A percentile compares a stretch with the other conserved stretches of the same genome.
phyloP scores from a whole-genome alignment of 2,888 invertebrate genomes.

The Drosophila austrosaltans region DNA sequence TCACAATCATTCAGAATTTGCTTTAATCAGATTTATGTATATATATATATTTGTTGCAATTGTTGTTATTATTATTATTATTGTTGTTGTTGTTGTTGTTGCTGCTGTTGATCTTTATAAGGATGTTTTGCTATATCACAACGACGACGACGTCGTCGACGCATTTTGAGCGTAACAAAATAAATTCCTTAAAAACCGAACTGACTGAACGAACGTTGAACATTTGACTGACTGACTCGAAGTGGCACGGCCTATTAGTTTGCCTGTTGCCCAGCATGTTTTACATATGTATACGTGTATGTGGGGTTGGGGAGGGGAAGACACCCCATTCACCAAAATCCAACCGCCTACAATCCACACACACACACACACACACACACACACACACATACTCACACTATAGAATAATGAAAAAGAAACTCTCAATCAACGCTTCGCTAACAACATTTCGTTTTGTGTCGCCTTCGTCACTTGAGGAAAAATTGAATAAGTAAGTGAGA shows the following conservation, averaged over 20 bases:
- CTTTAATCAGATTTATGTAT: constrained; percentile 2
- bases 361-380: constrained; percentile 23
- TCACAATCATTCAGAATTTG: constrained; percentile 43
- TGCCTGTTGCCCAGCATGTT: constrained; percentile 52
- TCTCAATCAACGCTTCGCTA: constrained; percentile 74
- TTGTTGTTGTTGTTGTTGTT: background rate
- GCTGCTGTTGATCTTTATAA: constrained; percentile 51
- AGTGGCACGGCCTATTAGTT: constrained; percentile 51
- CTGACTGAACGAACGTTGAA: constrained; percentile 15
- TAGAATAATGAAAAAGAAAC: constrained; percentile 69
- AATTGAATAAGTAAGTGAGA: constrained; percentile 37
- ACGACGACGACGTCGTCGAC: constrained; percentile 39
- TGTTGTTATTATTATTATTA: background rate
- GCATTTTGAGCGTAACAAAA: constrained; percentile 37
- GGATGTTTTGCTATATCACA: constrained; percentile 38
- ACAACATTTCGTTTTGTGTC: constrained; percentile 49
- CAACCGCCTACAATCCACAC: constrained; percentile 19
- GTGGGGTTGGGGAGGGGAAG: constrained; percentile 15
- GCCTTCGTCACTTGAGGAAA: constrained; percentile 68
- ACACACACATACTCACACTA: constrained; percentile 27
- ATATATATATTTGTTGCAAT: constrained; percentile 4
- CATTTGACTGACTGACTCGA: constrained; percentile 43
- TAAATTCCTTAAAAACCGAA: background rate
- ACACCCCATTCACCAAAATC: constrained; percentile 15
- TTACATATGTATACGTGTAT: constrained; percentile 46